Conservation (phyloP, 1,140 invertebrate species). For the Thaumetopoea pityocampa region DNA sequence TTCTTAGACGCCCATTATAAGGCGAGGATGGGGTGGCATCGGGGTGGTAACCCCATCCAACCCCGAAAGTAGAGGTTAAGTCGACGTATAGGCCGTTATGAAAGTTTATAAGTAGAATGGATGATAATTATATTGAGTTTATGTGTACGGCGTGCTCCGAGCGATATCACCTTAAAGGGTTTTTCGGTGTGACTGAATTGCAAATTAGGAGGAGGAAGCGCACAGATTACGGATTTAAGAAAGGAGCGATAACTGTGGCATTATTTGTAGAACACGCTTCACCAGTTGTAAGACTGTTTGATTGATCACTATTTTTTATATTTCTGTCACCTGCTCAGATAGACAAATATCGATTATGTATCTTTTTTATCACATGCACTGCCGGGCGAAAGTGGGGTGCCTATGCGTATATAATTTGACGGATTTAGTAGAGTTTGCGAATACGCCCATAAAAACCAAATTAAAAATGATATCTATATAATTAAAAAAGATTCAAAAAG, state of each 20-base stretch:
- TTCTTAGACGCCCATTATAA: constrained; percentile 72
- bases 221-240: constrained; percentile 8
- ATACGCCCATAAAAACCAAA: too few relatives aligned
- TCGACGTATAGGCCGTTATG: constrained; percentile 74
- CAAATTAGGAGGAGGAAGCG: constrained; percentile 22
- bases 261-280: too few relatives aligned
- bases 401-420: too few relatives aligned
- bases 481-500: too few relatives aligned
- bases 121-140: constrained; percentile 72
- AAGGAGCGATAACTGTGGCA: constrained; percentile 8
- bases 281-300: too few relatives aligned
- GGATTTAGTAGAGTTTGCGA: too few relatives aligned
- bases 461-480: too few relatives aligned
- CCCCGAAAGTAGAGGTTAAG: constrained; percentile 70
- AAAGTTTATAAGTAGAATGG: constrained; percentile 75
- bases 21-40: constrained; percentile 38
- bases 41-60: constrained; percentile 24
- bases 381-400: too few relatives aligned
- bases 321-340: too few relatives aligned
- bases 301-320: too few relatives aligned
- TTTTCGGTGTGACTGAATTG: constrained; percentile 38
- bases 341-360: too few relatives aligned
- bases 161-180: constrained; percentile 52
- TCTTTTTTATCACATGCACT: too few relatives aligned
- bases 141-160: constrained; percentile 63